Evolutionary conservation across 2,888 invertebrate genomes (phyloP).

Genomic region (Lasius fuliginosus): DNA sequence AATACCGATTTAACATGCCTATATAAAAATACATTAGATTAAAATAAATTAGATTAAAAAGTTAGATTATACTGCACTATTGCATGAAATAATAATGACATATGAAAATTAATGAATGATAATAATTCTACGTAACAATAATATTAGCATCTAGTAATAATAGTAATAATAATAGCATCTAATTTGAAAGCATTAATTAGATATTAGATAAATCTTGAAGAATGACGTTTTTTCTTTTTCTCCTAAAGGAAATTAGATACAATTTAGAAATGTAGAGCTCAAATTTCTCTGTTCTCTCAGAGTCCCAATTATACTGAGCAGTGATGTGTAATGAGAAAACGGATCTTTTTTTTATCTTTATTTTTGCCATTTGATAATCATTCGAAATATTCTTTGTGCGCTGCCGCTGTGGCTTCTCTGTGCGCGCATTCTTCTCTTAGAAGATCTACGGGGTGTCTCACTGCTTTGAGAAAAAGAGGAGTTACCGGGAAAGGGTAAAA

Average conservation of each 20-base stretch:
- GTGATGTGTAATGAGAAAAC: slow-evolving; percentile 33
- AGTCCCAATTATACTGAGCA: slow-evolving; percentile 13
- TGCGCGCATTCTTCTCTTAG: slow-evolving; percentile 33
- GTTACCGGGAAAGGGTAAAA: slow-evolving; percentile 44
- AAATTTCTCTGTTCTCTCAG: not conserved
- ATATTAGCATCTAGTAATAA: not conserved
- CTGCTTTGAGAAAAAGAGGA: slow-evolving; percentile 41
- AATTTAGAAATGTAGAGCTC: not conserved
- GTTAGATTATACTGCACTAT: not conserved
- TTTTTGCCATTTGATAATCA: slow-evolving; percentile 51
- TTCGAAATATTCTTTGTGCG: slow-evolving; percentile 38
- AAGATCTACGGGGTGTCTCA: slow-evolving; percentile 57
- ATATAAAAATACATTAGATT: not conserved
- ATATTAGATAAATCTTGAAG: slow-evolving; percentile 4
- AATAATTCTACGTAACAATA: not conserved
- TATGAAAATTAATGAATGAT: not conserved
- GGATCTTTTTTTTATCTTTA: slow-evolving; percentile 39
- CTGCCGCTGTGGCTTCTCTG: slow-evolving; percentile 36
- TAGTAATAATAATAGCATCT: not conserved
- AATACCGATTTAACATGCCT: not conserved
- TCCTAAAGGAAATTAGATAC: not conserved
- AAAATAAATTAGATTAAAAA: not conserved
- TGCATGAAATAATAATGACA: slow-evolving; percentile 12
- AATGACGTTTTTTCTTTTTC: not conserved
- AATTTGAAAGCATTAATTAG: not conserved